phyloP scores from a whole-genome alignment of 2,113 vertebrate species.

The Gavia stellata region DNA sequence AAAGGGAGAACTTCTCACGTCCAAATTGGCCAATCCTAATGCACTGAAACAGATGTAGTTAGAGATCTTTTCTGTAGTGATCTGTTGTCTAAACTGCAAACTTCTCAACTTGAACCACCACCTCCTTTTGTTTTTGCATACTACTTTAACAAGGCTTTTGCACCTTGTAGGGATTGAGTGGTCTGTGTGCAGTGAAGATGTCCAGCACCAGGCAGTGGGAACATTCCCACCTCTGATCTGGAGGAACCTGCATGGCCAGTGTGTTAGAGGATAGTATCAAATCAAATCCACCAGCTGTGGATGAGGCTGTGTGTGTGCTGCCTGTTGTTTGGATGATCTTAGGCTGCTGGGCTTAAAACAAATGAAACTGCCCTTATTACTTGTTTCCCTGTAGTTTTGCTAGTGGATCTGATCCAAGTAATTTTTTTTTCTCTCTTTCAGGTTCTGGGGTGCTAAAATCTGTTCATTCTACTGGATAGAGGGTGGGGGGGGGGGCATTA shows the following conservation, averaged over 20 bases:
- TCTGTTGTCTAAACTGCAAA: not conserved
- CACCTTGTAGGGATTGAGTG: accelerated
- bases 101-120: not conserved
- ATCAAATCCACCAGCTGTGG: not conserved
- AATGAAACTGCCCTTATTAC: not conserved
- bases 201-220: not conserved
- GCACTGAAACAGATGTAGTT: not conserved
- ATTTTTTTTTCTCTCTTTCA: not conserved
- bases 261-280: not conserved
- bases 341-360: not conserved
- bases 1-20: not conserved
- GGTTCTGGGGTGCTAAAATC: not conserved
- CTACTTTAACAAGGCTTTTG: not conserved
- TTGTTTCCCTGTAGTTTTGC: not conserved
- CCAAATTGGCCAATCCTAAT: not conserved
- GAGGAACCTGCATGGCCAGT: not conserved
- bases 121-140: not conserved
- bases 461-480: not conserved
- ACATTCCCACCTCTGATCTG: not conserved
- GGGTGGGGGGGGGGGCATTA: accelerated
- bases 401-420: not conserved
- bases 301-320: not conserved
- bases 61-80: not conserved
- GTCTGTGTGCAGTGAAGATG: not conserved
- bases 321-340: not conserved